These are phyloP conservation scores for Picus viridis DNA, from an alignment of 2,797 vertebrate species.

Conservation along the genomic window DNA sequence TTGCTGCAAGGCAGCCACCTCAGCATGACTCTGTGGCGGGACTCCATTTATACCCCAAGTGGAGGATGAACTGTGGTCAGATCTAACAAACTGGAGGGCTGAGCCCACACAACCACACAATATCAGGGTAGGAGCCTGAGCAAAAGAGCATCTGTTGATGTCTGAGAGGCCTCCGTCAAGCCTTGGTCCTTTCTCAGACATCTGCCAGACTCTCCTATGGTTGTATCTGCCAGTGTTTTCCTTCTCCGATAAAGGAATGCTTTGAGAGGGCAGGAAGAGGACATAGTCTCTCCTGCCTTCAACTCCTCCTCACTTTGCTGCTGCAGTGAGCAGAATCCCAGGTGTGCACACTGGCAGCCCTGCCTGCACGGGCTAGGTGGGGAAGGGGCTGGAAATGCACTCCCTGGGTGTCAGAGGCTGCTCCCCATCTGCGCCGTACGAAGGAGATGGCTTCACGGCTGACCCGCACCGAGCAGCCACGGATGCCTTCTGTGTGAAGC, in stretches of 20 bases:
- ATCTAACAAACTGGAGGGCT: too few relatives aligned
- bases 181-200: too few relatives aligned
- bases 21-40: too few relatives aligned
- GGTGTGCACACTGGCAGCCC: fast-evolving
- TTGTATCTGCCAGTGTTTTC: not conserved
- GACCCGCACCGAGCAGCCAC: not conserved
- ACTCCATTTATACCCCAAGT: too few relatives aligned
- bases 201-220: too few relatives aligned
- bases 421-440: not conserved
- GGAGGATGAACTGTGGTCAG: too few relatives aligned
- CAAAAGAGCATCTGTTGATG: too few relatives aligned
- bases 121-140: too few relatives aligned
- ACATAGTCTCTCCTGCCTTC: not conserved
- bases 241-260: not conserved
- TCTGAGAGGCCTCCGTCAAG: too few relatives aligned
- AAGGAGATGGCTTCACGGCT: not conserved
- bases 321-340: fast-evolving
- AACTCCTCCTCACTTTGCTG: not conserved
- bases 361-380: fast-evolving
- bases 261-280: not conserved
- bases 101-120: too few relatives aligned
- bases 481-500: not conserved
- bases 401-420: fast-evolving
- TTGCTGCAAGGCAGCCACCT: too few relatives aligned
- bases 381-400: not conserved